Base-by-base conservation (phyloP, 2,113 vertebrate genomes). In the Cephalophus harveyi region DNA sequence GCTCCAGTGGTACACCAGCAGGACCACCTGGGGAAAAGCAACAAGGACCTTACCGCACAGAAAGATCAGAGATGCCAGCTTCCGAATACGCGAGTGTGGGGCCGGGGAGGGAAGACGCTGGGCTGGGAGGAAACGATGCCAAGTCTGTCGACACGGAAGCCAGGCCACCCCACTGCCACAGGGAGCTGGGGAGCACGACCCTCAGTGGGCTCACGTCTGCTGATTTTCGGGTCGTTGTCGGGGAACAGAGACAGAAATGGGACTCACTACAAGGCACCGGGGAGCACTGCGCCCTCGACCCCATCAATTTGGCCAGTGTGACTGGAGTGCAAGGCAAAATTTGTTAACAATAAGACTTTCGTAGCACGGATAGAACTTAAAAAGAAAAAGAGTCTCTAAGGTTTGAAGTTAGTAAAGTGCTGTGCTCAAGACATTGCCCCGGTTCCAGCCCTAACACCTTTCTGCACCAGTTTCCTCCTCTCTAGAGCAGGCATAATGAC, bases 1-100 rank as follows among this genome's bases (percentile, higher is more conserved):
- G 98, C 99, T 99, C 99, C 99, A 99, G 98, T 99, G 99, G 96
- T 99, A 99, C 86, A 99, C 99, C 83, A 99, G 98, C 74, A 99
- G 98, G 97, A 99, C 98, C 92, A 99, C 99, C 99, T 99, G 96
- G 0, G 88, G 59, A 86, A 54, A 48, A 89, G 88, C 5, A 33
- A 94, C 52, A 93, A 46, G 36, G 83, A 28, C 11, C 52, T 91
- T 57, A 84, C 17, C 36, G 33, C 43, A 76, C 2, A 36, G 28
- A 14, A 27, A 81, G n/a, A 30, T 25, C 57, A 83, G 81, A 54
- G 59, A 88, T 7, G 50, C 13, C 87, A 9, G 33, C 36, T 92
- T 76, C 60, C 25, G 11, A 81, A 48, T 3, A 36, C 2, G 0
- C 10, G 81, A 78, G 33, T 5, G 14, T 14, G 27, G 57, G 87